These are phyloP conservation scores for Drosophila longiperda DNA, from an alignment of 2,888 invertebrate species.

Conservation along the genomic window DNA sequence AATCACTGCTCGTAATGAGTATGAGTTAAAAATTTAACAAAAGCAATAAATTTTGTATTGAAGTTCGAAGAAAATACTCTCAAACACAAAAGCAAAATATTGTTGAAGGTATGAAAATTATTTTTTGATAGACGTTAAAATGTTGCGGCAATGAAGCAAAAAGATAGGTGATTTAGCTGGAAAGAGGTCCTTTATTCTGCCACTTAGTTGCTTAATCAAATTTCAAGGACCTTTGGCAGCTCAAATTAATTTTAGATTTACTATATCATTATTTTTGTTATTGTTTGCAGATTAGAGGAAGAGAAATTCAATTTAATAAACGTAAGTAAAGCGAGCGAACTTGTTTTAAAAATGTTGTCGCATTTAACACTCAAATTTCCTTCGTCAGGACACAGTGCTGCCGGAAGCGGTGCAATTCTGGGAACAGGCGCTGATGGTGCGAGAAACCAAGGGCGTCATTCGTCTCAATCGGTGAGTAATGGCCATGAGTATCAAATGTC, in stretches of 20 bases:
- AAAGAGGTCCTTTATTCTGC: background rate
- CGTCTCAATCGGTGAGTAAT: slow-evolving; percentile 91
- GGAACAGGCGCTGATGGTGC: slow-evolving; percentile 95
- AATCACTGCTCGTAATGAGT: background rate
- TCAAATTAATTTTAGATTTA: background rate
- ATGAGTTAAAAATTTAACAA: background rate
- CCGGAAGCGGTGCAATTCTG: slow-evolving; percentile 97
- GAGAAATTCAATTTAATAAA: slow-evolving; percentile 95
- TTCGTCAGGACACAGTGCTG: slow-evolving; percentile 91
- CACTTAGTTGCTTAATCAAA: background rate
- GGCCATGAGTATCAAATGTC: background rate
- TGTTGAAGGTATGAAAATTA: background rate
- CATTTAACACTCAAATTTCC: slow-evolving; percentile 28
- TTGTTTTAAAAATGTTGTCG: no score
- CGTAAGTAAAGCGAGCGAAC: slow-evolving; percentile 87
- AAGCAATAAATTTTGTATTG: background rate
- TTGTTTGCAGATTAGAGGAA: slow-evolving; percentile 89
- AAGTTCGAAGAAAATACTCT: background rate
- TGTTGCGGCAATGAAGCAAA: background rate
- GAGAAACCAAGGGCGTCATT: slow-evolving; percentile 94
- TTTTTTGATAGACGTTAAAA: background rate
- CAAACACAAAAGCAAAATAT: background rate
- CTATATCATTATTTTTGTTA: background rate
- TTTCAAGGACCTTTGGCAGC: background rate
- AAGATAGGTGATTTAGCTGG: background rate